These are phyloP conservation scores for Mormoops blainvillei DNA, from an alignment of 2,113 vertebrate species.

Conservation along the genomic window DNA sequence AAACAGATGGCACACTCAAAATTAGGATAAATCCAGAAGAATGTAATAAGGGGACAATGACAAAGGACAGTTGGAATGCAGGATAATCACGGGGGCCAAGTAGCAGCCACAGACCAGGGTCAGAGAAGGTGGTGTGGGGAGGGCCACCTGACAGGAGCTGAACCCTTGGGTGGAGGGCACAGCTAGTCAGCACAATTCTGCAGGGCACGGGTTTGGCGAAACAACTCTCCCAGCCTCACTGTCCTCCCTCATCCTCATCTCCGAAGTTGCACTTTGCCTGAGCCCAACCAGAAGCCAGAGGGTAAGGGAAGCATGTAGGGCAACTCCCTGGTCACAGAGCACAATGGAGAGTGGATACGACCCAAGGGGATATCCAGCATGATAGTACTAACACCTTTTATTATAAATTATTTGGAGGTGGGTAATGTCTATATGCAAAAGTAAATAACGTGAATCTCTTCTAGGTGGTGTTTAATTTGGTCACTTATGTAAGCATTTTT, in stretches of 20 bases:
- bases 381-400: not conserved
- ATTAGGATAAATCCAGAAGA: slow-evolving; percentile 31
- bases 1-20: slow-evolving; percentile 47
- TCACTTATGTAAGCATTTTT: slow-evolving; percentile 3
- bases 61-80: not conserved
- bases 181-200: not conserved
- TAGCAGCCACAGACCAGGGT: not conserved
- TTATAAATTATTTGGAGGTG: not conserved
- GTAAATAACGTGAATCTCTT: not conserved
- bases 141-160: not conserved
- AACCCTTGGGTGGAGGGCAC: not conserved
- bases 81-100: not conserved
- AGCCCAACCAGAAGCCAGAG: not conserved
- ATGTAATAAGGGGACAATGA: not conserved
- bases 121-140: not conserved
- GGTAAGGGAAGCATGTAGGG: not conserved
- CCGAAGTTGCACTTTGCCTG: not conserved
- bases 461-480: not conserved
- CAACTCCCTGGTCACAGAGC: not conserved
- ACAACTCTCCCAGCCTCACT: not conserved
- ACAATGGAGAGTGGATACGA: not conserved
- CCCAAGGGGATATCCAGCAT: not conserved
- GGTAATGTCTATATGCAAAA: not conserved
- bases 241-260: not conserved
- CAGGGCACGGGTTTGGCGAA: not conserved